phyloP scores from a whole-genome alignment of 2,888 invertebrate genomes.

The Hemaris fuciformis region DNA sequence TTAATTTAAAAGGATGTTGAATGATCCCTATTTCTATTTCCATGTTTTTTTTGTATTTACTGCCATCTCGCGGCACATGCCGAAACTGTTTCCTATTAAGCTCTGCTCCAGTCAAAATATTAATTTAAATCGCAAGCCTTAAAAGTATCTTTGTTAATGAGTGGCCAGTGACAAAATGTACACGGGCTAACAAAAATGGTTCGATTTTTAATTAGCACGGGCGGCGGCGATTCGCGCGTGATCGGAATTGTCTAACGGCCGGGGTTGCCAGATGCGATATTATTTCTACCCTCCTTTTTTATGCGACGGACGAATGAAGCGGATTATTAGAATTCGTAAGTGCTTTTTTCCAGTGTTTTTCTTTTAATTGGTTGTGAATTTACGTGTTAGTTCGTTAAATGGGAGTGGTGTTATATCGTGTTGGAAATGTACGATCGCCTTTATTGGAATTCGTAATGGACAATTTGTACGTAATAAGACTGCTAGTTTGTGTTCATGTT shows the following conservation, averaged over 20 bases:
- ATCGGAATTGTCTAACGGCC: constrained; percentile 47
- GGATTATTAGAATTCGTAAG: neutral
- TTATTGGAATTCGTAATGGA: neutral
- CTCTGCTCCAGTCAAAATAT: neutral
- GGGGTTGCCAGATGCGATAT: constrained; percentile 6
- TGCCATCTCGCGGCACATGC: neutral
- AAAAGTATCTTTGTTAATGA: constrained; percentile 24
- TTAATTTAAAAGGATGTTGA: neutral
- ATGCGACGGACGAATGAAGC: neutral
- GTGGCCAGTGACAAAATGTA: constrained; percentile 47
- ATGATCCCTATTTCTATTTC: no score
- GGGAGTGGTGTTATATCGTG: no score
- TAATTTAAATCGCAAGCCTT: neutral
- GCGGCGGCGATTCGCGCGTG: constrained; percentile 54
- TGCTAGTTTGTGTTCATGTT: no score
- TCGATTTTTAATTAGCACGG: constrained; percentile 79
- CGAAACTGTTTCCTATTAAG: neutral
- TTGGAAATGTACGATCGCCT: no score
- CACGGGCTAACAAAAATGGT: constrained; percentile 72
- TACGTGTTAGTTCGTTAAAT: neutral
- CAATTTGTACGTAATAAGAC: neutral
- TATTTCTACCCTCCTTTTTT: constrained; percentile 4
- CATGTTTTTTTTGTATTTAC: neutral
- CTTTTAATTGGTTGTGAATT: constrained; percentile 6
- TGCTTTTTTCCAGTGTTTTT: neutral